Evolutionary conservation across 2,113 vertebrate species (phyloP), one percentile per base, ranked within the genome.

Genomic region (Xiphorhynchus elegans): DNA sequence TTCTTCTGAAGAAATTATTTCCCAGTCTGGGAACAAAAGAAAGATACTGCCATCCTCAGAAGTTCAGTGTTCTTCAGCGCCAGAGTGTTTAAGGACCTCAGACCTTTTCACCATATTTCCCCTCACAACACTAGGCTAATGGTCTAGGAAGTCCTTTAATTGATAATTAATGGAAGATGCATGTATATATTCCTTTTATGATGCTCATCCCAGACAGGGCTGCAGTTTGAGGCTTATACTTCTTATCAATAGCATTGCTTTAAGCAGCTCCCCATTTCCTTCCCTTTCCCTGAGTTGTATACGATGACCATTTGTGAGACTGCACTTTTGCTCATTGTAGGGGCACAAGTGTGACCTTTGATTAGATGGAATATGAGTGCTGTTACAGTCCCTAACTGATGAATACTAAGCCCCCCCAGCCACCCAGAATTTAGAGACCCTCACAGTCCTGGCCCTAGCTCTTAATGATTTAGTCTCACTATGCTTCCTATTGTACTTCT

Each of bases 1-100:
- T 84, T 88, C 17, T 64, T 87, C 67, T 39, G 26, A 66, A 84
- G 13, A 90, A 82, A 53, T 76, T 42, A 66, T 73, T 91, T 87
- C 25, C 37, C 25, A 40, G 69, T 10, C 40, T 49, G 70, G 18
- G 89, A 94, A 85, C 7, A 75, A 84, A 81, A 39, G 16, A 52
- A 59, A 60, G 10, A 6, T 76, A 19, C 10, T 11, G 2, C 42
- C 23, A 78, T 0, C 35, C 29, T 87, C 58, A 64, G 46, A 83
- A 93, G 31, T 2, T 6, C 20, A n/a, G 12, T 17, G 7, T 75
- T 84, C 37, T 79, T 87, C 23, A 55, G 7, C n/a, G 10, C 1
- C 11, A 18, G 23, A 1, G 1, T 33, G 11, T 58, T 73, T 69
- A 58, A 72, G 3, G 5, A 60, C 9, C 11, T 74, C 19, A 35